Evolutionary conservation across 2,797 vertebrate species (phyloP).

Genomic region (Melanotaenia trifasciata): DNA sequence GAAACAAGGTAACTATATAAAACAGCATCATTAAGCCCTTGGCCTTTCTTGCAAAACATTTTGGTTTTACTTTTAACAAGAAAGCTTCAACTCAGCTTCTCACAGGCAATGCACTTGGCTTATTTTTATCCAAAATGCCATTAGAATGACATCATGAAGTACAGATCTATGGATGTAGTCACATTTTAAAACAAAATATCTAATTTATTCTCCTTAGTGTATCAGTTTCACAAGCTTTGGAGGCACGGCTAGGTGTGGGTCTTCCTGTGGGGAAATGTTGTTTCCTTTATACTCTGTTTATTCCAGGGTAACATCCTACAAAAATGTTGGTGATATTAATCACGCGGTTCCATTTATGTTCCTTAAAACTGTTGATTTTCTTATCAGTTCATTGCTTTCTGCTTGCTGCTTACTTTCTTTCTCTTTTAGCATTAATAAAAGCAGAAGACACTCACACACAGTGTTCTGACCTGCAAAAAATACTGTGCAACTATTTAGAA

Average conservation of each 20-base stretch:
- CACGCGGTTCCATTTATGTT: not conserved
- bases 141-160: no score
- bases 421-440: not conserved
- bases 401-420: not conserved
- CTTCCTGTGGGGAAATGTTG: not conserved
- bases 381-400: not conserved
- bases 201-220: no score
- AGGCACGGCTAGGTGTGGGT: not conserved
- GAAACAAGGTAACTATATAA: slow-evolving; percentile 88
- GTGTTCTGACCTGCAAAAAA: not conserved
- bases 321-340: not conserved
- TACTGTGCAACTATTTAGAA: slow-evolving; percentile 7
- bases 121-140: no score
- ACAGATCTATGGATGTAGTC: not conserved
- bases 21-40: not conserved
- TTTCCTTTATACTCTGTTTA: not conserved
- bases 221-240: not conserved
- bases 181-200: not conserved
- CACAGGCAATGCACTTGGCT: no score
- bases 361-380: not conserved
- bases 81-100: not conserved
- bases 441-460: not conserved
- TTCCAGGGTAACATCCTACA: not conserved
- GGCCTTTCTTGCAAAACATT: not conserved
- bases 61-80: not conserved